These are phyloP conservation scores for Epizoanthus rinbou DNA, from an alignment of 92 coral and sea anemone species.

Conservation along the genomic window DNA sequence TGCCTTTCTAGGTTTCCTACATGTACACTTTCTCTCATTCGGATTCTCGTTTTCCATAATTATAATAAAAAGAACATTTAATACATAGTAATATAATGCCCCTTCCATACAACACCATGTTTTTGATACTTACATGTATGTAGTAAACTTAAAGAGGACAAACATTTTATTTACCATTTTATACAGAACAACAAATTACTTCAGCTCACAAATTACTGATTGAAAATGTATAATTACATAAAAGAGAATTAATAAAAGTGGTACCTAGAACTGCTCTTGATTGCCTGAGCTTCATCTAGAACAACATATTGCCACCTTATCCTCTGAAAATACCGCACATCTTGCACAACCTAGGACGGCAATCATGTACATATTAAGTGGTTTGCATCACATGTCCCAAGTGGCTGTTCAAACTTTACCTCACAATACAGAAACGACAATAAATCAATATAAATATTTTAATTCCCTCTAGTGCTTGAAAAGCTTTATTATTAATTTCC, in stretches of 20 bases:
- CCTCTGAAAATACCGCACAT: constrained; percentile 97
- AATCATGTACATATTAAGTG: background rate
- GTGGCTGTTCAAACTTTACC: background rate
- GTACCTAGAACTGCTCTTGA: constrained; percentile 98
- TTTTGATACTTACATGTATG: too few species aligned
- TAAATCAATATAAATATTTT: too few species aligned
- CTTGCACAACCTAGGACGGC: constrained; percentile 87
- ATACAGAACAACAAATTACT: too few species aligned
- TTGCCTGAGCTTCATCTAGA: constrained; percentile 97
- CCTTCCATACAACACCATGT: too few species aligned
- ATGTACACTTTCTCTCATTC: too few species aligned
- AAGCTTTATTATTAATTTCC: background rate
- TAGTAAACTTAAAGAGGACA: too few species aligned
- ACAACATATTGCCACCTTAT: constrained; percentile 98
- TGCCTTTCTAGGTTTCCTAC: too few species aligned
- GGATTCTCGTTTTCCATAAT: too few species aligned
- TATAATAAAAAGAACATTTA: too few species aligned
- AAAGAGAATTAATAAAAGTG: background rate
- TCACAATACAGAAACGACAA: background rate
- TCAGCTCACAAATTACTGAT: too few species aligned
- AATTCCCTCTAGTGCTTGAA: background rate
- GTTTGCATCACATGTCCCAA: background rate
- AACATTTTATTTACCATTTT: too few species aligned
- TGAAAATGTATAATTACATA: background rate
- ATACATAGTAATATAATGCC: too few species aligned